phyloP scores from a whole-genome alignment of 2,797 vertebrate species.

The Echeneis naucrates region DNA sequence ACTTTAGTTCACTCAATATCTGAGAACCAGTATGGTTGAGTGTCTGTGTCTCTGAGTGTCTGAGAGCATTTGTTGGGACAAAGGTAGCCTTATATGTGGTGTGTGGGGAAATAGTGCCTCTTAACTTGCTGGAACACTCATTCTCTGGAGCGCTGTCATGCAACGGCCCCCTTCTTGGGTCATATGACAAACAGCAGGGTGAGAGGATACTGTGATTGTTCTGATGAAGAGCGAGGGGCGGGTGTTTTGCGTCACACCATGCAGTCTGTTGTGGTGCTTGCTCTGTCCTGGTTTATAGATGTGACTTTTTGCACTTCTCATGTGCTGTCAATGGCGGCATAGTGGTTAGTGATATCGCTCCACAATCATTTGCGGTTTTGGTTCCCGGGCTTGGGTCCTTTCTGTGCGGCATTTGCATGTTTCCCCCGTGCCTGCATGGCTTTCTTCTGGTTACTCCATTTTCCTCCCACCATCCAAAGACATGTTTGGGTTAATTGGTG shows the following conservation, averaged over 20 bases:
- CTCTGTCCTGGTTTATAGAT: too few relatives aligned
- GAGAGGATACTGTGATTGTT: conserved; percentile 9
- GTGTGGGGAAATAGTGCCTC: conserved; percentile 51
- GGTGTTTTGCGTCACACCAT: background rate
- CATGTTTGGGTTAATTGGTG: too few relatives aligned
- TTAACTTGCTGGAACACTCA: conserved; percentile 57
- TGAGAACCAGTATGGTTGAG: conserved; percentile 15
- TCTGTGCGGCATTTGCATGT: too few relatives aligned
- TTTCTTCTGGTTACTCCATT: too few relatives aligned
- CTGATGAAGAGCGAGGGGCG: background rate
- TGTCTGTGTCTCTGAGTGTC: conserved; percentile 34
- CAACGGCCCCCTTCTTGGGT: conserved; percentile 56
- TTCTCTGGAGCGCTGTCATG: conserved; percentile 79
- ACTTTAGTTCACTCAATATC: too few relatives aligned
- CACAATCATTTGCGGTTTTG: too few relatives aligned
- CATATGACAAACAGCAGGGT: conserved; percentile 75
- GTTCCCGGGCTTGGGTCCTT: too few relatives aligned
- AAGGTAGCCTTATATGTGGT: conserved; percentile 76
- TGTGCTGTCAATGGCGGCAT: background rate
- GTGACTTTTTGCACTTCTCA: too few relatives aligned
- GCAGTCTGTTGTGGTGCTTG: too few relatives aligned
- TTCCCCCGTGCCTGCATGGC: too few relatives aligned
- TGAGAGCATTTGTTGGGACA: conserved; percentile 67
- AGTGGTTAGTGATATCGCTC: too few relatives aligned
- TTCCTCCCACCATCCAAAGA: too few relatives aligned